Evolutionary conservation across 2,797 vertebrate genomes (phyloP).

Genomic region (Sebastes nivosus): DNA sequence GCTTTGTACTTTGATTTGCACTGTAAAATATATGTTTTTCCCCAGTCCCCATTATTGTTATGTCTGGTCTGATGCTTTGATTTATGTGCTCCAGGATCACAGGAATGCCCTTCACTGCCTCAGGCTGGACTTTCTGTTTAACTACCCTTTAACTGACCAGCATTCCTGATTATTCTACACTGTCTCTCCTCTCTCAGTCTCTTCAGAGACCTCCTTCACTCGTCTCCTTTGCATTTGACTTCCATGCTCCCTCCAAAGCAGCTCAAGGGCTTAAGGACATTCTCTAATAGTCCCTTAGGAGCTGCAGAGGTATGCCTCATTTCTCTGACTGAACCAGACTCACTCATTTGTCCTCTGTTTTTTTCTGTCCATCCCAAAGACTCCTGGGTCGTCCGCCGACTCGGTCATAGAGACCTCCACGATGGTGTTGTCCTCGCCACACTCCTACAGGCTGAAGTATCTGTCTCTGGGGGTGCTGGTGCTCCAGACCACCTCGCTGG

Average conservation of each 20-base stretch:
- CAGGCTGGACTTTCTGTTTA: constrained; percentile 7
- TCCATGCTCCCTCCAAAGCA: neutral
- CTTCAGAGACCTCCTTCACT: neutral
- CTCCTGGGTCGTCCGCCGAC: neutral
- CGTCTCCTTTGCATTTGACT: neutral
- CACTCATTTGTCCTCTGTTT: neutral
- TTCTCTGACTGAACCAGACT: neutral
- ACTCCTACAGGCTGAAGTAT: constrained; percentile 87
- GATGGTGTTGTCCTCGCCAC: constrained; percentile 1
- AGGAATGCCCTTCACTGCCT: neutral
- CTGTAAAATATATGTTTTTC: neutral
- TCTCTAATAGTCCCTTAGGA: neutral
- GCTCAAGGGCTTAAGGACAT: neutral
- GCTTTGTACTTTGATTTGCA: neutral
- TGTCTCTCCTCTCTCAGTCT: neutral
- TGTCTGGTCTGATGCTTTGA: neutral
- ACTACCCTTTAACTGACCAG: constrained; percentile 4
- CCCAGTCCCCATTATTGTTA: neutral
- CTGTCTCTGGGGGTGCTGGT: constrained; percentile 94
- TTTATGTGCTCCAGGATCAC: neutral
- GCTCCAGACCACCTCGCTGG: constrained; percentile 95
- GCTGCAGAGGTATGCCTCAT: neutral
- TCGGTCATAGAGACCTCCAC: neutral
- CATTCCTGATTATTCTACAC: neutral
- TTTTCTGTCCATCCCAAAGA: constrained; percentile 8